These are phyloP conservation scores for Maniola hyperantus DNA, from an alignment of 2,888 invertebrate genomes.

Conservation along the genomic window DNA sequence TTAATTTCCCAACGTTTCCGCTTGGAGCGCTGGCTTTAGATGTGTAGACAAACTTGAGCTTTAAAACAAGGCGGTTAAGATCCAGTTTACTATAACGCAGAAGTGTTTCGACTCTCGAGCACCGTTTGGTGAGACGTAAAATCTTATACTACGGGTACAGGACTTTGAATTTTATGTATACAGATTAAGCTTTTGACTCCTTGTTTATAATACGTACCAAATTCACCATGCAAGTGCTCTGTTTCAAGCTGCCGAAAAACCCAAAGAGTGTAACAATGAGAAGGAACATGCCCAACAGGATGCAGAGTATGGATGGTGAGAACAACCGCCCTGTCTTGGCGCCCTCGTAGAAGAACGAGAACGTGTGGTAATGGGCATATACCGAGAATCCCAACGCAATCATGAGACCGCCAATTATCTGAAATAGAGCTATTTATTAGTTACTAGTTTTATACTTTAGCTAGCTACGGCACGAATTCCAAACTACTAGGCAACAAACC, in stretches of 20 bases:
- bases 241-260: conserved; percentile 91
- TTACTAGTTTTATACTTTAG: not conserved
- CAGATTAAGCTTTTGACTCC: too few species aligned
- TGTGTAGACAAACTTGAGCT: too few species aligned
- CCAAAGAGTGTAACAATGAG: conserved; percentile 91
- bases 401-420: conserved; percentile 69
- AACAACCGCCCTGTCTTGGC: conserved; percentile 77
- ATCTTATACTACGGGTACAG: too few species aligned
- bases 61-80: too few species aligned
- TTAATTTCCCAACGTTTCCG: too few species aligned
- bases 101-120: too few species aligned
- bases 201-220: conserved; percentile 70
- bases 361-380: conserved; percentile 68
- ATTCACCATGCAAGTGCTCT: conserved; percentile 88
- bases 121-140: too few species aligned
- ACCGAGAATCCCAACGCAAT: conserved; percentile 72
- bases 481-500: too few species aligned
- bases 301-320: conserved; percentile 89
- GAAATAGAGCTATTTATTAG: conserved; percentile 41
- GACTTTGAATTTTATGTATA: too few species aligned
- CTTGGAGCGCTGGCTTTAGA: too few species aligned
- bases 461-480: too few species aligned
- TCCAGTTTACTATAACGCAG: too few species aligned
- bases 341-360: conserved; percentile 64
- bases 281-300: conserved; percentile 88